Percentiles rank a stretch among this genome's conserved stretches.
Conservation (phyloP, 2,113 vertebrate genomes). For the Lampris incognitus region DNA sequence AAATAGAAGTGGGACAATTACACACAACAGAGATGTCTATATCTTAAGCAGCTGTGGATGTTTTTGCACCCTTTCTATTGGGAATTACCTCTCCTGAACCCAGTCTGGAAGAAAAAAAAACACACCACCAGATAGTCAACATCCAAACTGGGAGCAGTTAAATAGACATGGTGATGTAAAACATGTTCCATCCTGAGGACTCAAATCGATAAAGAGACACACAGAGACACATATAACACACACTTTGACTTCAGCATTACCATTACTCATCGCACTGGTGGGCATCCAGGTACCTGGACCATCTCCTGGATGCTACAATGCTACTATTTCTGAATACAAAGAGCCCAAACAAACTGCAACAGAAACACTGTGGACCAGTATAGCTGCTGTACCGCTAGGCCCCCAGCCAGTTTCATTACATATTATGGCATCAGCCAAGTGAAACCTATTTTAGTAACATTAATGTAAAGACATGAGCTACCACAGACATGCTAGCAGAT, state of each 20-base stretch:
- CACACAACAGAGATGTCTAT: background rate
- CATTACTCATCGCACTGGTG: background rate
- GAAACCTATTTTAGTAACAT: conserved; percentile 25
- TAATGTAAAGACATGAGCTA: conserved; percentile 19
- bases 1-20: background rate
- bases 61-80: conserved; percentile 26
- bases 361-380: background rate
- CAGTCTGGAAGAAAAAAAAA: background rate
- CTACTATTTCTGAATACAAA: background rate
- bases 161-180: background rate
- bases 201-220: conserved; percentile 17
- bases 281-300: background rate
- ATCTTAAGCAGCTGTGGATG: conserved; percentile 36
- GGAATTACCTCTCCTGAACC: background rate
- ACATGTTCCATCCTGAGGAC: background rate
- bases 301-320: background rate
- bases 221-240: background rate
- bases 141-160: background rate
- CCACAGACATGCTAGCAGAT: background rate
- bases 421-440: background rate
- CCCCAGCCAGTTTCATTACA: background rate
- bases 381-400: background rate
- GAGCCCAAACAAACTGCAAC: background rate
- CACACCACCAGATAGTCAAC: background rate
- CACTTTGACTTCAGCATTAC: too few species aligned